Conservation (phyloP, 2,113 vertebrate species). For the Gambusia affinis region DNA sequence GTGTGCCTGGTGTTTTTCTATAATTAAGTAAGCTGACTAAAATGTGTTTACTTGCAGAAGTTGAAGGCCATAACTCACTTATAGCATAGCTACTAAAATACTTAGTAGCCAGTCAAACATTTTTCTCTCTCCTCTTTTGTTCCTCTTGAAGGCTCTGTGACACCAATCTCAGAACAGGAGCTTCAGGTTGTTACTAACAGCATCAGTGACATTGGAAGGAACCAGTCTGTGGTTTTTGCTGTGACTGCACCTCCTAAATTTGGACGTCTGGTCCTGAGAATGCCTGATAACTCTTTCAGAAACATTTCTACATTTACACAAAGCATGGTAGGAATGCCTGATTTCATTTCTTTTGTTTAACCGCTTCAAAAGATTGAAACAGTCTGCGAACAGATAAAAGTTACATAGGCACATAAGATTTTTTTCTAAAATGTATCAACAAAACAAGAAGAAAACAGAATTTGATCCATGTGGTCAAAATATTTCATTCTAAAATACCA, state of each 20-base stretch:
- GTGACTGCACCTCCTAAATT: conserved; percentile 79
- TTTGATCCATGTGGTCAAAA: too few relatives aligned
- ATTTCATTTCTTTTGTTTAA: neutral
- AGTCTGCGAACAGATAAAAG: neutral
- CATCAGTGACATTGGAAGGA: conserved; percentile 65
- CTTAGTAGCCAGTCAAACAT: neutral
- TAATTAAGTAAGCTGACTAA: neutral
- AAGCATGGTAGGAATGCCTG: conserved; percentile 78
- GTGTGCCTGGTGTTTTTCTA: neutral
- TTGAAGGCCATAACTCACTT: neutral
- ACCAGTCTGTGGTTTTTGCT: conserved; percentile 81
- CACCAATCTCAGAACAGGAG: conserved; percentile 77
- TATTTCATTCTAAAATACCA: too few relatives aligned
- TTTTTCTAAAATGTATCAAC: too few relatives aligned
- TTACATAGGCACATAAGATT: neutral
- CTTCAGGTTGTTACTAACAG: conserved; percentile 86
- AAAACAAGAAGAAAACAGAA: too few relatives aligned
- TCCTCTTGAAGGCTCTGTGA: conserved; percentile 76
- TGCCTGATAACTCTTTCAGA: conserved; percentile 74
- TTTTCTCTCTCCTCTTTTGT: neutral
- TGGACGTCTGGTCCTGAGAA: conserved; percentile 79
- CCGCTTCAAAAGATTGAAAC: neutral
- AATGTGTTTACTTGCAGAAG: neutral
- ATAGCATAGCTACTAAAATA: neutral
- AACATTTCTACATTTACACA: conserved; percentile 85